Evolutionary conservation across 2,797 vertebrate species (phyloP), one percentile per base, ranked within the genome.

Genomic region (Microcaecilia unicolor): DNA sequence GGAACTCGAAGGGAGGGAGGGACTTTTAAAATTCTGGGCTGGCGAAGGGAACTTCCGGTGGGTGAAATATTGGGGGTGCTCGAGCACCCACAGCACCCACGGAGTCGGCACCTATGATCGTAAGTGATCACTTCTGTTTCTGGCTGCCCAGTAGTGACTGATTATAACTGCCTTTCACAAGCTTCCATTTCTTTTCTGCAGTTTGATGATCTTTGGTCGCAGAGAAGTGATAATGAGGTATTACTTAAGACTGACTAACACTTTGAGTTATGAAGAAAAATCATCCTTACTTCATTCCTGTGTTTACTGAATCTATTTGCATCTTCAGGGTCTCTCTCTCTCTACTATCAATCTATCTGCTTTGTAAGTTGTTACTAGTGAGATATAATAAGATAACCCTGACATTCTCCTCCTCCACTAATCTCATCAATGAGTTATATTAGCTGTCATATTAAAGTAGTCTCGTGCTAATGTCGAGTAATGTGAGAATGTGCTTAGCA

Each of bases 391-490:
- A 42, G 59, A 71, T 46, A 46, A 62, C 41, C 27, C 11, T 5
- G 39, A 58, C 37, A 37, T 58, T 43, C 61, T 58, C 36, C 53
- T 35, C 40, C 51, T 41, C 54, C 32, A 64, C 51, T 64, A 57
- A 61, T 70, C 46, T 12, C 56, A 60, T 59, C 46, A 51, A 41
- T 57, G 55, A 66, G 51, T 63, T 67, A 55, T 58, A 59, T 64
- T 58, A 67, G 62, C 60, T 69, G 60, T 64, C 58, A 58, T 55
- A 67, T 56, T 59, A 63, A 57, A 64, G 58, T 44, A 57, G 51
- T 42, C 53, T 46, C 51, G 25, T 61, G 57, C 61, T 68, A 62
- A 62, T 53, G 55, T 59, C 55, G 54, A 42, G 62, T 64, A 67
- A 68, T 51, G 32, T 15, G 58, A 68, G 53, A 53, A 25, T 22